A percentile compares a stretch with the other conserved stretches of the same genome.
These are phyloP conservation scores for Saccopteryx bilineata DNA, from an alignment of 2,113 vertebrate species.

Conservation along the genomic window DNA sequence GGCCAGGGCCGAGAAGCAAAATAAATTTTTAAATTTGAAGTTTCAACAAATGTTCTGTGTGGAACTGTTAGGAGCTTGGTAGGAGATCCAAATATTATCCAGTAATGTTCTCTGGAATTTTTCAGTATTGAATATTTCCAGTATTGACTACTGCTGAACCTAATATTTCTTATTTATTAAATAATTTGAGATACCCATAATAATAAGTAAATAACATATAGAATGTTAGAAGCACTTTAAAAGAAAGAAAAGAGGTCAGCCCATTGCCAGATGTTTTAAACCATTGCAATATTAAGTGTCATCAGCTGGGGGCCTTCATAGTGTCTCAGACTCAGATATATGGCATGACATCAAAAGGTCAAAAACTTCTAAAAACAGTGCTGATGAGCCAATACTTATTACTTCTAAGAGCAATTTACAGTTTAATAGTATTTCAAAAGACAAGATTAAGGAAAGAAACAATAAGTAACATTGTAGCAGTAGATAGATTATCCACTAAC, in stretches of 20 bases:
- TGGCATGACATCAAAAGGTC: not conserved
- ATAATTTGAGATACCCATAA: not conserved
- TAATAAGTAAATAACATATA: constrained; percentile 25
- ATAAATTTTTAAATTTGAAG: not conserved
- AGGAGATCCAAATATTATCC: not conserved
- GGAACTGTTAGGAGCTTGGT: not conserved
- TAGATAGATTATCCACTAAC: not conserved
- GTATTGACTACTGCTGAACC: not conserved
- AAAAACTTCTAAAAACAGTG: constrained; percentile 4
- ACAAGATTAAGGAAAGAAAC: not conserved
- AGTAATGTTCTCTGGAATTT: not conserved
- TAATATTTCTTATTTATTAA: not conserved
- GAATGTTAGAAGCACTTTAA: not conserved
- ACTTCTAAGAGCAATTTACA: not conserved
- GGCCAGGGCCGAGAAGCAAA: constrained; percentile 24
- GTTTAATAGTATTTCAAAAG: not conserved
- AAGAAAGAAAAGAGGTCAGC: not conserved
- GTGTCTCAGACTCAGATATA: not conserved
- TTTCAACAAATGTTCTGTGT: constrained; percentile 17
- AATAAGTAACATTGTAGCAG: not conserved
- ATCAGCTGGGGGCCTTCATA: not conserved
- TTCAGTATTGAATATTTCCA: not conserved
- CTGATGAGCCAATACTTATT: not conserved
- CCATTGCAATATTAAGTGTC: not conserved
- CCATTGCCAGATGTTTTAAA: not conserved